Evolutionary conservation across 1,140 invertebrate genomes (phyloP).

Genomic region (Solenopsis fugax): DNA sequence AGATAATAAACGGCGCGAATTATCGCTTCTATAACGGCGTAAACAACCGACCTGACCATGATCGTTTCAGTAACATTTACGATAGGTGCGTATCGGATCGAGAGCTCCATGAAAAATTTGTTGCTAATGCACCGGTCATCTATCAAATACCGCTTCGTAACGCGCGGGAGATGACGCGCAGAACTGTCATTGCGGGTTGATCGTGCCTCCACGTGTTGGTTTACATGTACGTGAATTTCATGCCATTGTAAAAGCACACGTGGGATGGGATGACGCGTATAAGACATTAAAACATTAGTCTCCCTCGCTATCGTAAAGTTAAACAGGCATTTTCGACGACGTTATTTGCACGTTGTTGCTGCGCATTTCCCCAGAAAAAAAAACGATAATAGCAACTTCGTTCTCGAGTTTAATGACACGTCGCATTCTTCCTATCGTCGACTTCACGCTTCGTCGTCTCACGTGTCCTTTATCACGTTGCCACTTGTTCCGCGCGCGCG

Average conservation of each 20-base stretch:
- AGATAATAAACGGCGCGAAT: conserved; percentile 53
- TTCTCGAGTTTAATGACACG: conserved; percentile 48
- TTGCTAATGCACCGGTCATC: conserved; percentile 47
- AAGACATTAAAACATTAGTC: conserved; percentile 44
- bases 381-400: conserved; percentile 39
- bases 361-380: background rate
- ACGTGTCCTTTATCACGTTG: conserved; percentile 52
- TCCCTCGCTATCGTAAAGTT: background rate
- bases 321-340: background rate
- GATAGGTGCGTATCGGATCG: conserved; percentile 7
- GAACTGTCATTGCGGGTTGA: conserved; percentile 49
- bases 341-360: background rate
- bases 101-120: conserved; percentile 36
- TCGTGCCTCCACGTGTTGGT: conserved; percentile 18
- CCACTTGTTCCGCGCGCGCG: conserved; percentile 11
- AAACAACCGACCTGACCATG: no score
- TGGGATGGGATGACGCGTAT: background rate
- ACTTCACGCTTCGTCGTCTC: conserved; percentile 57
- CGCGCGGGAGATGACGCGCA: conserved; percentile 30
- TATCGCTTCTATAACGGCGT: background rate
- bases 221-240: conserved; percentile 8
- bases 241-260: background rate
- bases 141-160: conserved; percentile 49
- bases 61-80: conserved; percentile 19
- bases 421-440: conserved; percentile 30